phyloP scores from a whole-genome alignment of 2,113 vertebrate species.

The Phyllostomus discolor region DNA sequence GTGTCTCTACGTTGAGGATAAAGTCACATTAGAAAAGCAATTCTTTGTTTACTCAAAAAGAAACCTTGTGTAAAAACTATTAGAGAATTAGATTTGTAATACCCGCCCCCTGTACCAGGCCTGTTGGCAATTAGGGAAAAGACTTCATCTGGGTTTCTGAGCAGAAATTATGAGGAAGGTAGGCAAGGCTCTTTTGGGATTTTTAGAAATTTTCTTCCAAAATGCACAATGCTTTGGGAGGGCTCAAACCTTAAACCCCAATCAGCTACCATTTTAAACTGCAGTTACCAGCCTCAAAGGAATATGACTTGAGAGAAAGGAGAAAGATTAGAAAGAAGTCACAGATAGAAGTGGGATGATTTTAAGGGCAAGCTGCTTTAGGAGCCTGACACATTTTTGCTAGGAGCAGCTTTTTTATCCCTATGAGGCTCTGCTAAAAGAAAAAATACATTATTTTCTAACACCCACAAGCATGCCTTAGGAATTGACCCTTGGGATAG shows the following conservation, averaged over 20 bases:
- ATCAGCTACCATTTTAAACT: not conserved
- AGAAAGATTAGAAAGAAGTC: not conserved
- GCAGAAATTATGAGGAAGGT: not conserved
- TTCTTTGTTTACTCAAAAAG: slow-evolving; percentile 20
- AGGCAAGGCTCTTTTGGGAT: not conserved
- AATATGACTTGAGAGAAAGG: not conserved
- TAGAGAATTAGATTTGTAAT: slow-evolving; percentile 24
- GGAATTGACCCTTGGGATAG: not conserved
- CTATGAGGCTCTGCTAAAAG: not conserved
- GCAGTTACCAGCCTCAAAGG: not conserved
- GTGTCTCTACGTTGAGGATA: slow-evolving; percentile 20
- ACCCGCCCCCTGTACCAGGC: not conserved
- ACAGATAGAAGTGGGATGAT: not conserved
- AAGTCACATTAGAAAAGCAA: slow-evolving; percentile 43
- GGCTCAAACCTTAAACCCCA: not conserved
- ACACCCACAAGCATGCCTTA: not conserved
- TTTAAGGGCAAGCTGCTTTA: not conserved
- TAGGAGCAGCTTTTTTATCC: not conserved
- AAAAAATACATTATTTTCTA: not conserved
- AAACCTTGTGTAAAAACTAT: slow-evolving; percentile 38
- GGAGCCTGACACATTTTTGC: not conserved
- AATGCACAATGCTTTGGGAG: not conserved
- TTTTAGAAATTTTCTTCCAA: slow-evolving; percentile 35
- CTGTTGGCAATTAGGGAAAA: not conserved
- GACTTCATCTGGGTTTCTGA: not conserved